Evolutionary conservation across 2,113 vertebrate genomes (phyloP).

Genomic region (Ptilonorhynchus violaceus): DNA sequence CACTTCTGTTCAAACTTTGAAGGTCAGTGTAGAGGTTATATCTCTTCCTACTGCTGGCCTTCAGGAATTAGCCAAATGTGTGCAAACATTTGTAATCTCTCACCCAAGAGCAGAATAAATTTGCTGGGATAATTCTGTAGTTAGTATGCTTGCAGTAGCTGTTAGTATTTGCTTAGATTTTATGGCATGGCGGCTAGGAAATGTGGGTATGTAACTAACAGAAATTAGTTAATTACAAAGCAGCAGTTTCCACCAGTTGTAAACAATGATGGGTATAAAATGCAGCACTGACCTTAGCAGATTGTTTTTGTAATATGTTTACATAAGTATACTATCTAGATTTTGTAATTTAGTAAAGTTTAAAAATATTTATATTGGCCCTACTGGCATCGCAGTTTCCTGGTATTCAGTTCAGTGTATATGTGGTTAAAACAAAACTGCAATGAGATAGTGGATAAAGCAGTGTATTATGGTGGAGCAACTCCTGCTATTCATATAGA

Average conservation of each 20-base stretch:
- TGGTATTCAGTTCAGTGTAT: background rate
- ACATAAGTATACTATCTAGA: background rate
- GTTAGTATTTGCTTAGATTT: slow-evolving; percentile 18
- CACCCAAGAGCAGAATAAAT: slow-evolving; percentile 1
- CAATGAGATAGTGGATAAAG: background rate
- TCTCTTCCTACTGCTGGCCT: background rate
- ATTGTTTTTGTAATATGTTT: background rate
- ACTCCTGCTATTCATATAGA: background rate
- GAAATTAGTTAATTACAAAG: slow-evolving; percentile 1
- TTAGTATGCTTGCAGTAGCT: background rate
- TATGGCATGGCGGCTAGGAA: background rate
- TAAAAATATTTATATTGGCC: background rate
- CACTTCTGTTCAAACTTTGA: background rate
- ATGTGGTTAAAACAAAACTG: background rate
- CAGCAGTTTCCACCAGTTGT: background rate
- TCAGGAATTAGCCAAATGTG: background rate
- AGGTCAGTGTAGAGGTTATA: background rate
- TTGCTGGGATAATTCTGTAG: slow-evolving; percentile 1
- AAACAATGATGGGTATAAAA: background rate
- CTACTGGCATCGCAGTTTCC: background rate
- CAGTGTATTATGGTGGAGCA: background rate
- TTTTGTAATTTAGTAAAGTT: background rate
- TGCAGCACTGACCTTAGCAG: background rate
- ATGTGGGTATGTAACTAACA: background rate
- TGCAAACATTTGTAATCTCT: slow-evolving; percentile 26